These are phyloP conservation scores for Eulemur macaco DNA, from an alignment of 2,113 vertebrate species.

Conservation along the genomic window DNA sequence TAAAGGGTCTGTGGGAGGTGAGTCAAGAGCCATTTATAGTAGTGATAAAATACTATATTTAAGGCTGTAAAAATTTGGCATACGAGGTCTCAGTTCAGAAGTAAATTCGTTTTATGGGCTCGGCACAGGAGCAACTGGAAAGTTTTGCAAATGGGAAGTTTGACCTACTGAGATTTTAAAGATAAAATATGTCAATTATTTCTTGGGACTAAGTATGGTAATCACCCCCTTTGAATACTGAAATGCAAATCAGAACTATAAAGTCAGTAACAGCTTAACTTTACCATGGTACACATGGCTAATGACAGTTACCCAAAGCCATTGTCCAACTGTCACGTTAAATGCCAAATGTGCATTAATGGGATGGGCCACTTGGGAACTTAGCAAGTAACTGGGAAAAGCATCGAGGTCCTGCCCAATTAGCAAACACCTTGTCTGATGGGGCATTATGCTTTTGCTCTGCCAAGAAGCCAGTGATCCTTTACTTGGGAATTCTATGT, in stretches of 20 bases:
- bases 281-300: neutral
- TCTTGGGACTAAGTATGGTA: neutral
- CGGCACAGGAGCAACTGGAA: conserved; percentile 59
- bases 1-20: conserved; percentile 63
- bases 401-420: neutral
- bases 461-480: neutral
- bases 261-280: neutral
- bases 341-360: neutral
- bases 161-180: conserved; percentile 66
- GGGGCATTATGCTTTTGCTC: neutral
- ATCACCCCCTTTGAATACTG: conserved; percentile 30
- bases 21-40: conserved; percentile 68
- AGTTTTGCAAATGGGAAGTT: conserved; percentile 67
- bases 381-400: neutral
- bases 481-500: neutral
- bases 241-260: conserved; percentile 47
- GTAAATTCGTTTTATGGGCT: conserved; percentile 72
- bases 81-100: conserved; percentile 66
- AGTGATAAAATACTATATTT: conserved; percentile 75
- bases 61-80: conserved; percentile 73
- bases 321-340: neutral
- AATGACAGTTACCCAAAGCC: neutral
- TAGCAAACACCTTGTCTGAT: neutral
- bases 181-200: conserved; percentile 67
- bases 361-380: neutral